These are phyloP conservation scores for Heteromormyrus szaboi DNA, from an alignment of 2,797 vertebrate genomes.

Conservation along the genomic window DNA sequence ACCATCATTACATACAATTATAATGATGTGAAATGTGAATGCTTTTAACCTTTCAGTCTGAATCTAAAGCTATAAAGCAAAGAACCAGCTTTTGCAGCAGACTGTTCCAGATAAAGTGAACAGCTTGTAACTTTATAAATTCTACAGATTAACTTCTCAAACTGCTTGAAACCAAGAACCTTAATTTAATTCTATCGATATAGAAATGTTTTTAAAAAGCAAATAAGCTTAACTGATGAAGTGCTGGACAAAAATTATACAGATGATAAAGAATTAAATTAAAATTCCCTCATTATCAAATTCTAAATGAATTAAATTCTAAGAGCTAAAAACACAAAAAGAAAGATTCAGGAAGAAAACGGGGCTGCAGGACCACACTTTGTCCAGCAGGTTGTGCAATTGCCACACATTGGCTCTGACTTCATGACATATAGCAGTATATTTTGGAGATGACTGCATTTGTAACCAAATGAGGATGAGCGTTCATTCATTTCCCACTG, in stretches of 20 bases:
- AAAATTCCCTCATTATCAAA: background rate
- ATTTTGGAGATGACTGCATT: background rate
- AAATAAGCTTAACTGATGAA: background rate
- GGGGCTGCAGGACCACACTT: background rate
- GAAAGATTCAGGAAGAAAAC: background rate
- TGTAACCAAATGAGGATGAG: background rate
- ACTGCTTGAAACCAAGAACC: background rate
- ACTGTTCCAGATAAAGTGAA: background rate
- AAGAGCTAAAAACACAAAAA: background rate
- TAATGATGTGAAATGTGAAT: background rate
- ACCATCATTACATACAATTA: background rate
- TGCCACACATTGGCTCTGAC: background rate
- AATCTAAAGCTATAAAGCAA: background rate
- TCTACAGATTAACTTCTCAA: background rate
- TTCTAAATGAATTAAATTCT: background rate
- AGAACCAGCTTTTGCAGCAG: background rate
- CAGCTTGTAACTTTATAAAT: background rate
- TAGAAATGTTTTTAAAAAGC: background rate
- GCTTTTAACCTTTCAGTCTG: background rate
- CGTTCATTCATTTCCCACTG: background rate
- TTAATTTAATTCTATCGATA: background rate
- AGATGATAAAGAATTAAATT: background rate
- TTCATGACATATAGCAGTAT: background rate
- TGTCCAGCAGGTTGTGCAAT: conserved; percentile 4
- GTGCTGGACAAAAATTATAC: background rate